phyloP scores from a whole-genome alignment of 2,888 invertebrate genomes.

The Lysandra bellargus region DNA sequence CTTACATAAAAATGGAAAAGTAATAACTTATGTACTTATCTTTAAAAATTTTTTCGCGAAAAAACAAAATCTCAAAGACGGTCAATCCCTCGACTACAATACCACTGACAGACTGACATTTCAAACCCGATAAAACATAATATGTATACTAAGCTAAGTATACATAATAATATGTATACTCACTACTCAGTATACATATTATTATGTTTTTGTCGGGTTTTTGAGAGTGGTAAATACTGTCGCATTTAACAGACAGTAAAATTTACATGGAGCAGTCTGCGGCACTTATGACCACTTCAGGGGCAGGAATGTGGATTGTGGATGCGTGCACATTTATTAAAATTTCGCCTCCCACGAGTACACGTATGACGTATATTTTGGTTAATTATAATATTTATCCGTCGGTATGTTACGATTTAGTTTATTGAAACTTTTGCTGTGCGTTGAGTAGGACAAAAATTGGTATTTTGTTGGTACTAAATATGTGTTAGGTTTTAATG shows the following conservation, averaged over 20 bases:
- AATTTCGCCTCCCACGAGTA: background rate
- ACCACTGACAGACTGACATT: no score
- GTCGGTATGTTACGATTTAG: background rate
- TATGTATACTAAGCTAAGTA: no score
- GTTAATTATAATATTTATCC: background rate
- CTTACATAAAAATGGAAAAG: no score
- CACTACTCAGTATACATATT: no score
- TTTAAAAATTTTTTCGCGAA: no score
- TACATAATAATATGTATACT: no score
- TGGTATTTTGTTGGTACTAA: background rate
- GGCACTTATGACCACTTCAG: slow-evolving; percentile 18
- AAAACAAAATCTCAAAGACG: no score
- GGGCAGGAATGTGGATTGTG: slow-evolving; percentile 11
- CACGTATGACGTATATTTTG: background rate
- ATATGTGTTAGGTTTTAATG: background rate
- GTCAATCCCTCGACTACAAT: no score
- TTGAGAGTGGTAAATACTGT: background rate
- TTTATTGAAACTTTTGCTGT: background rate
- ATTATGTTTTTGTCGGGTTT: background rate
- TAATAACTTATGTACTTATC: no score
- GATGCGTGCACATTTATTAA: slow-evolving; percentile 12
- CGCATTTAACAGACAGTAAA: slow-evolving; percentile 15
- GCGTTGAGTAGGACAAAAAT: background rate
- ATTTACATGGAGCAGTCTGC: slow-evolving; percentile 20
- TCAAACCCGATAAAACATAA: no score